These are phyloP conservation scores for Spodoptera frugiperda DNA, from an alignment of 1,140 invertebrate genomes.

Conservation along the genomic window DNA sequence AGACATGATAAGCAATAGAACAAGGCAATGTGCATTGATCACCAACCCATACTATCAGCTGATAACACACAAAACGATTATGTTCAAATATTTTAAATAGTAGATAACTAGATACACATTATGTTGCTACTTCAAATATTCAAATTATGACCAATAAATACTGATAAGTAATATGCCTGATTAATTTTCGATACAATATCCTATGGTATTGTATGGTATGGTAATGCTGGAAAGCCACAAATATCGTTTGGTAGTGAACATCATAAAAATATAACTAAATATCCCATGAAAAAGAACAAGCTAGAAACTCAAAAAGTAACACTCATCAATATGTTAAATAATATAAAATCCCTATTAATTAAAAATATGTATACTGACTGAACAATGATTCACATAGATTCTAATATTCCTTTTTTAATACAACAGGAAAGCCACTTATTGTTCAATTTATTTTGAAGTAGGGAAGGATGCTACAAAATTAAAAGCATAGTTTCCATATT, in stretches of 20 bases:
- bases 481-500: neutral
- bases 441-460: neutral
- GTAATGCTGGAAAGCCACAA: no score
- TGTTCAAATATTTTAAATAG: neutral
- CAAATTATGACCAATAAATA: neutral
- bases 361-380: no score
- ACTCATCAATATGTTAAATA: no score
- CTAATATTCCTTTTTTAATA: neutral
- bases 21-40: conserved; percentile 13
- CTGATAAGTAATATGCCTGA: neutral
- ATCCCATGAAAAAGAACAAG: no score
- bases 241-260: no score
- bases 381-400: no score
- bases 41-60: neutral
- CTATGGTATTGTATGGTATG: no score
- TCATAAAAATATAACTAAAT: no score
- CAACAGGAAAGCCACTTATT: neutral
- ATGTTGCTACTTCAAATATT: no score
- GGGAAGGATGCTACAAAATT: neutral
- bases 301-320: no score
- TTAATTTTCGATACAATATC: neutral
- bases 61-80: conserved; percentile 12
- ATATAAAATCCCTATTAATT: no score
- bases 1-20: neutral
- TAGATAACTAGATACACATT: neutral